Evolutionary conservation across 1,140 invertebrate species (phyloP).

Genomic region (Cyphomyrmex costatus): DNA sequence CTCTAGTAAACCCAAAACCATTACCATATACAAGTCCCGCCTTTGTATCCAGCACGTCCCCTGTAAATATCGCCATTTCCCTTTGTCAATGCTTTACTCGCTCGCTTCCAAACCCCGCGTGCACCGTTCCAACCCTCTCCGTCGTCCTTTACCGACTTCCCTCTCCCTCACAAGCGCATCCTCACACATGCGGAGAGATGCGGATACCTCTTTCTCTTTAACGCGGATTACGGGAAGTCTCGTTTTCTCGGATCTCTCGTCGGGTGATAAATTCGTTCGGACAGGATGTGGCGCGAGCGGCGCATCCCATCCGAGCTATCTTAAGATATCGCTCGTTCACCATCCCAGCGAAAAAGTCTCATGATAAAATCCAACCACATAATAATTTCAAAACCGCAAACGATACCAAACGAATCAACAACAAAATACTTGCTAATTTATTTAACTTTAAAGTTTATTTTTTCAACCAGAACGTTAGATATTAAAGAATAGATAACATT

Average conservation of each 20-base stretch:
- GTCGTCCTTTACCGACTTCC: not conserved
- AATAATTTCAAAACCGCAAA: not conserved
- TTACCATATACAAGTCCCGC: conserved; percentile 51
- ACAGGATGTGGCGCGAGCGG: conserved; percentile 38
- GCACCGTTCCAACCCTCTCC: not conserved
- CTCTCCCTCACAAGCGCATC: conserved; percentile 2
- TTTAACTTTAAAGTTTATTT: no score
- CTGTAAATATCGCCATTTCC: conserved; percentile 74
- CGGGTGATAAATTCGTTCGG: conserved; percentile 74
- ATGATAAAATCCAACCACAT: conserved; percentile 67
- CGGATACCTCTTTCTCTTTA: conserved; percentile 76
- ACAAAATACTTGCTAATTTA: not conserved
- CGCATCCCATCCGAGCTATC: conserved; percentile 41
- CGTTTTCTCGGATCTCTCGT: conserved; percentile 70
- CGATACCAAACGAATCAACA: not conserved
- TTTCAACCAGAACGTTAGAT: no score
- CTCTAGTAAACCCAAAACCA: conserved; percentile 59
- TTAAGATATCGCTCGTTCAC: conserved; percentile 47
- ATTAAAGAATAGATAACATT: no score
- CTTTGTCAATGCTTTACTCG: conserved; percentile 63
- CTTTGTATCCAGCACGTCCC: conserved; percentile 26
- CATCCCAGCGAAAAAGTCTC: conserved; percentile 51
- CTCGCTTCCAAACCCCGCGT: not conserved
- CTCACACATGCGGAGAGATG: not conserved
- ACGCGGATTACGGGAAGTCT: conserved; percentile 73